phyloP scores from a whole-genome alignment of 1,140 invertebrate genomes.

The Solenopsis invicta region DNA sequence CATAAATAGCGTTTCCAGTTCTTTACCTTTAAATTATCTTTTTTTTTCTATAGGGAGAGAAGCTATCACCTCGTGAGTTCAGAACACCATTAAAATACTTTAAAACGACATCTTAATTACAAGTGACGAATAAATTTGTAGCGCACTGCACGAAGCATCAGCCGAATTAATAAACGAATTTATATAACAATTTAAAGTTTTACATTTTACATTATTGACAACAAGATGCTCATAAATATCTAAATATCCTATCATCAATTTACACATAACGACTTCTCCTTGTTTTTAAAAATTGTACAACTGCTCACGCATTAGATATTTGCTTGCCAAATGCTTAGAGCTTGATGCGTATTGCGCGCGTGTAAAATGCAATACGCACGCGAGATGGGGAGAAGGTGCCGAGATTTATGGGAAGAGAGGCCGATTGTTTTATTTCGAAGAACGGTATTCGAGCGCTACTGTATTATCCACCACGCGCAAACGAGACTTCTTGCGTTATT shows the following conservation, averaged over 20 bases:
- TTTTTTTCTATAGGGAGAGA: not conserved
- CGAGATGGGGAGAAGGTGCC: not conserved
- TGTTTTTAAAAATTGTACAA: not conserved
- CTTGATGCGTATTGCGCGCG: not conserved
- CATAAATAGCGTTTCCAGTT: slow-evolving; percentile 38
- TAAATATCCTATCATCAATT: not conserved
- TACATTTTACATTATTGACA: too few relatives aligned
- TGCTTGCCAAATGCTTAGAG: not conserved
- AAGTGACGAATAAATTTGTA: not conserved
- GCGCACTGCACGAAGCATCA: not conserved
- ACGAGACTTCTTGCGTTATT: slow-evolving; percentile 6
- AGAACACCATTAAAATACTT: not conserved
- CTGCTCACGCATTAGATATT: not conserved
- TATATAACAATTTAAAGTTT: not conserved
- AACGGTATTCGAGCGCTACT: slow-evolving; percentile 74
- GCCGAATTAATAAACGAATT: not conserved
- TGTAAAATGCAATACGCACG: not conserved
- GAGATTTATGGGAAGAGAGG: slow-evolving; percentile 27
- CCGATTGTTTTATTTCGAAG: slow-evolving; percentile 77
- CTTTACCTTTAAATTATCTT: slow-evolving; percentile 11
- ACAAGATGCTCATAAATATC: not conserved
- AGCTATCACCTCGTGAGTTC: not conserved
- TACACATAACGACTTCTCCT: not conserved
- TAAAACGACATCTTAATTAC: not conserved
- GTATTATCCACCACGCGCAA: slow-evolving; percentile 45